Evolutionary conservation across 2,113 vertebrate species (phyloP).

Genomic region (Poeciliopsis turrubarensis): DNA sequence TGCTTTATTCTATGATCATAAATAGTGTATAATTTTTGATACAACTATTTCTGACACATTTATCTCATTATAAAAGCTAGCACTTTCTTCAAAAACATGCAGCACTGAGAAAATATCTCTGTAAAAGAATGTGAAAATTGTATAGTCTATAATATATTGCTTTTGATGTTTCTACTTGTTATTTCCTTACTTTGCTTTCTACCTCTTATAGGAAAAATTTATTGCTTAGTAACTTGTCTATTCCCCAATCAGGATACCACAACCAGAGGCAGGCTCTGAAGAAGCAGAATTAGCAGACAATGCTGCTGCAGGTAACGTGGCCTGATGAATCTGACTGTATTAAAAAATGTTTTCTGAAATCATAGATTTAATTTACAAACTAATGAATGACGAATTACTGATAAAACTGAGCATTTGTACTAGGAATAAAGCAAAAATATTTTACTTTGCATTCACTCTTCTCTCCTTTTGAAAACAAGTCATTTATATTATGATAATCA

Average conservation of each 20-base stretch:
- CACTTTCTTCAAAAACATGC: too few relatives aligned
- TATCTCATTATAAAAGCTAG: too few relatives aligned
- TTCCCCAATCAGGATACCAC: constrained; percentile 38
- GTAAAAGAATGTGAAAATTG: background rate
- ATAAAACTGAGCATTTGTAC: background rate
- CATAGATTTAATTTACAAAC: background rate
- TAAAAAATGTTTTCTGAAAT: background rate
- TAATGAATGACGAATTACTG: background rate
- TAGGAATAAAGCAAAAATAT: too few relatives aligned
- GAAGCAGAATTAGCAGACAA: constrained; percentile 24
- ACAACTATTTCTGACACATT: too few relatives aligned
- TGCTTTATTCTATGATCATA: too few relatives aligned
- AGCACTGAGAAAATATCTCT: too few relatives aligned
- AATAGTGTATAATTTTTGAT: too few relatives aligned
- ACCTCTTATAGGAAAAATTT: background rate
- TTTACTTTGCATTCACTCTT: too few relatives aligned
- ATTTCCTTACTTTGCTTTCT: background rate
- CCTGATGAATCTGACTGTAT: background rate
- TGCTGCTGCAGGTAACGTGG: constrained; percentile 46
- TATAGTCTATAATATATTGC: background rate
- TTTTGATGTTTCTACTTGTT: background rate
- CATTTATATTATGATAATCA: background rate
- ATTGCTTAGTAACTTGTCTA: background rate
- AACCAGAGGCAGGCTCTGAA: constrained; percentile 1
- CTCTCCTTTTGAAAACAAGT: background rate